Base-by-base conservation (phyloP, 2,888 invertebrate genomes). In the Macrosoma leucophasiata region DNA sequence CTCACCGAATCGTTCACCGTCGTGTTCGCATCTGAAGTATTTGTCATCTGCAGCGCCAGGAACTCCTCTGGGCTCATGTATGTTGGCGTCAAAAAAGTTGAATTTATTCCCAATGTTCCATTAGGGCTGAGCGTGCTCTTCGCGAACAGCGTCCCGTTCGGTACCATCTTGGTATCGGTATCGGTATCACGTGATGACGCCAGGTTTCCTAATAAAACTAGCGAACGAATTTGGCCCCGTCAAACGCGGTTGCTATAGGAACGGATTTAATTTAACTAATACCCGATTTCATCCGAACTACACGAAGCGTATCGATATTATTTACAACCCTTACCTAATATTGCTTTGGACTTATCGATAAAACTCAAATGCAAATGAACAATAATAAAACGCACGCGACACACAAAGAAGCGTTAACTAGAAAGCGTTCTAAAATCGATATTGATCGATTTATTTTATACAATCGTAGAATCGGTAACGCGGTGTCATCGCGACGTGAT, bases 41-140 rank as follows among this genome's bases (percentile, higher is more conserved):
- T 78, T 39, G 87, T 84, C 65, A 86, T 75, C 55, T 87, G 82
- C 47, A 88, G 62, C 24, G 87, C 79, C 41, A 87, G 70, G 49
- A 87, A 88, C 54, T 88, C 85, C 35, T 87, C 86, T 31, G 86
- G 78, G 30, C 86, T 87, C 46, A 88, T 66, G 39, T 81, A 85
- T 1, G 86, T 86, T 10, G 88, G 86, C 22, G 86, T 72, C 48
- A 88, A 70, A 28, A 69, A 67, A 1, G 84, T 79, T 0, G 79
- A 69, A 40, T 85, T 84, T 15, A 70, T 36, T 10, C 64, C 67
- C 6, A 69, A 23, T 4, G 73, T 68, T 0, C 56, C 50, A 33
- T 78, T 81, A 7, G 71, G 62, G 5, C 62, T 59, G 58, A 72
- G 62, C 3, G 77, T 75, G 4, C 73, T 64, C 39, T 53, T 66